phyloP scores from a whole-genome alignment of 2,113 vertebrate species.

The Ramphastos sulfuratus region DNA sequence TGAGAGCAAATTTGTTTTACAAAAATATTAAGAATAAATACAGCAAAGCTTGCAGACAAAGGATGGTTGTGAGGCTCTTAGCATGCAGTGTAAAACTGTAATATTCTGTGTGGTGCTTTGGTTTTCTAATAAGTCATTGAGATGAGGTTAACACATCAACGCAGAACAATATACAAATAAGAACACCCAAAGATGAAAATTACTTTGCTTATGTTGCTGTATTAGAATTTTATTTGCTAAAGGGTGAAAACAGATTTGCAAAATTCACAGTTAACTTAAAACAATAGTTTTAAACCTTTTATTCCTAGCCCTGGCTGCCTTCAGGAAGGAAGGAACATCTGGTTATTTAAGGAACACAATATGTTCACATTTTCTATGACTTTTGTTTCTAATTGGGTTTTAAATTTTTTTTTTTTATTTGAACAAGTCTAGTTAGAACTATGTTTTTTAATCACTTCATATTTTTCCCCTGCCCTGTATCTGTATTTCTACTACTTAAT shows the following conservation, averaged over 20 bases:
- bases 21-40: slow-evolving; percentile 45
- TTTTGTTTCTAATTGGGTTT: slow-evolving; percentile 90
- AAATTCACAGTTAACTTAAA: slow-evolving; percentile 88
- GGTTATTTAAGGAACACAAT: slow-evolving; percentile 89
- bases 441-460: slow-evolving; percentile 81
- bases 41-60: slow-evolving; percentile 63
- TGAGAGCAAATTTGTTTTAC: slow-evolving; percentile 19
- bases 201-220: slow-evolving; percentile 79
- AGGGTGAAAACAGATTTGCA: slow-evolving; percentile 85
- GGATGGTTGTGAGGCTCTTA: slow-evolving; percentile 57
- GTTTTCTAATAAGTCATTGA: slow-evolving; percentile 76
- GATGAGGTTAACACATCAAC: slow-evolving; percentile 75
- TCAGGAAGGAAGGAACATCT: slow-evolving; percentile 86
- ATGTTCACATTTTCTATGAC: slow-evolving; percentile 89
- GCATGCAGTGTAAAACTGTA: slow-evolving; percentile 61
- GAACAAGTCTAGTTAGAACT: slow-evolving; percentile 79
- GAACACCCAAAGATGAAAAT: slow-evolving; percentile 78
- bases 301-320: slow-evolving; percentile 84
- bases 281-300: slow-evolving; percentile 86
- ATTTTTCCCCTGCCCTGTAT: slow-evolving; percentile 73
- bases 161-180: slow-evolving; percentile 61
- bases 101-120: slow-evolving; percentile 51
- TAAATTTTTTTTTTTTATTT: slow-evolving; percentile 74
- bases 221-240: slow-evolving; percentile 87
- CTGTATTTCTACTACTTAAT: slow-evolving; percentile 57